Evolutionary conservation across 1,140 invertebrate species (phyloP).

Genomic region (Drosophila ohnishii): DNA sequence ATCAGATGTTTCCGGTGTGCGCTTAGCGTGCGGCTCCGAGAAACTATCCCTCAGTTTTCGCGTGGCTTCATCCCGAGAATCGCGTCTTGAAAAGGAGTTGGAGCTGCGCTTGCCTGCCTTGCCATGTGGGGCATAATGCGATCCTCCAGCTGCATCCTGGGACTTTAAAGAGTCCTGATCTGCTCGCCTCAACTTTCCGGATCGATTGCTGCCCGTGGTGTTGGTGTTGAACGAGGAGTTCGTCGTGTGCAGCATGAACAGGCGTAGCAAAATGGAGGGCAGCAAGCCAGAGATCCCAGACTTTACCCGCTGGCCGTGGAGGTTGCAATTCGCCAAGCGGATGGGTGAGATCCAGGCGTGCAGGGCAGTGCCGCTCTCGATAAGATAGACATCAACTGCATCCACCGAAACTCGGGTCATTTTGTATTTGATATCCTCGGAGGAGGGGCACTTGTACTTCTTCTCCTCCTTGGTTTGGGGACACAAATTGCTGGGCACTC

Average conservation of each 20-base stretch:
- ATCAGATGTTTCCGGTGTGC: conserved; percentile 63
- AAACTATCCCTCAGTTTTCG: conserved; percentile 71
- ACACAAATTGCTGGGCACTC: conserved; percentile 90
- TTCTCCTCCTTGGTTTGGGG: conserved; percentile 88
- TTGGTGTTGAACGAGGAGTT: conserved; percentile 84
- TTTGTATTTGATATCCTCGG: conserved; percentile 97
- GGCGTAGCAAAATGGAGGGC: conserved; percentile 89
- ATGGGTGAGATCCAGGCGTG: conserved; percentile 95
- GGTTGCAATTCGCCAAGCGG: conserved; percentile 94
- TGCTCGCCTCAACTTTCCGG: conserved; percentile 70
- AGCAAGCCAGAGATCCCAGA: conserved; percentile 94
- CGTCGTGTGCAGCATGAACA: conserved; percentile 86
- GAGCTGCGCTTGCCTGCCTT: conserved; percentile 73
- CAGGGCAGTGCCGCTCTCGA: conserved; percentile 93
- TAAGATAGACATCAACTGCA: conserved; percentile 94
- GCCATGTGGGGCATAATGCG: conserved; percentile 37
- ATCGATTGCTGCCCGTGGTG: conserved; percentile 84
- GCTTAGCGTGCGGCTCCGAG: conserved; percentile 64
- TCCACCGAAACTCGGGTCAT: conserved; percentile 96
- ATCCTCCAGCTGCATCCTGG: conserved; percentile 54
- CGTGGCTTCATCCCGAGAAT: conserved; percentile 71
- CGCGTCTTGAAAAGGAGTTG: conserved; percentile 75
- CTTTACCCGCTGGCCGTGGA: conserved; percentile 95
- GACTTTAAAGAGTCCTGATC: conserved; percentile 78
- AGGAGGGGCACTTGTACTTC: conserved; percentile 91